Evolutionary conservation across 2,888 invertebrate genomes (phyloP), one percentile per base, ranked within the genome.

Genomic region (Trissolcus japonicus): DNA sequence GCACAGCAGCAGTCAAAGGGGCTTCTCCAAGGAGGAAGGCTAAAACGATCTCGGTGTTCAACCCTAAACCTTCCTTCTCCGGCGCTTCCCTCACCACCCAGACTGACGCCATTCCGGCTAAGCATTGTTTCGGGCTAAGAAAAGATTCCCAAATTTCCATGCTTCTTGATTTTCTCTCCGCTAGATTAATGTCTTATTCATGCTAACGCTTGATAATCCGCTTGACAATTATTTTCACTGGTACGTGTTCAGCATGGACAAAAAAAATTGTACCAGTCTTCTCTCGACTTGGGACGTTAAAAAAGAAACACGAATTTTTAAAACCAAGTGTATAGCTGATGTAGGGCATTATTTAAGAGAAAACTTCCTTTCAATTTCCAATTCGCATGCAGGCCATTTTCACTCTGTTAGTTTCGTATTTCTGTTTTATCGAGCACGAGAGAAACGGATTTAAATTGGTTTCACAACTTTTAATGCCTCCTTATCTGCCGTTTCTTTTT

Each of bases 81-180:
- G 71, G 57, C 73, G 67, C 79, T 76, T 75, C 81, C 79, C 79
- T 76, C 80, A 76, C 82, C 79, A 65, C 79, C 69, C 79, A 68
- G 76, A 76, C 68, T 81, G 84, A 80, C 85, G 84, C 84, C 85
- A 85, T 85, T 85, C 83, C 82, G 81, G 73, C 80, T 79, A 81
- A 82, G 83, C 80, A 85, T 85, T 86, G 86, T 85, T 85, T 81
- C 82, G 80, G 85, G 82, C 85, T 86, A 85, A 85, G 80, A 82
- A 84, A 85, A 85, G 85, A 77, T 78, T 76, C 68, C 73, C 73
- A 57, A 69, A 76, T 79, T 79, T 76, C 72, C 73, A 75, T 73
- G 76, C 76, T 79, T 79, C 79, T 79, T 79, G 75, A 79, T 79
- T 78, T 75, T 63, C 78, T 65, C 71, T 59, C 59, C 55, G 55